Percentiles rank a stretch among this genome's conserved stretches.
Conservation (phyloP, 1,140 invertebrate species). For the Cherax quadricarinatus region DNA sequence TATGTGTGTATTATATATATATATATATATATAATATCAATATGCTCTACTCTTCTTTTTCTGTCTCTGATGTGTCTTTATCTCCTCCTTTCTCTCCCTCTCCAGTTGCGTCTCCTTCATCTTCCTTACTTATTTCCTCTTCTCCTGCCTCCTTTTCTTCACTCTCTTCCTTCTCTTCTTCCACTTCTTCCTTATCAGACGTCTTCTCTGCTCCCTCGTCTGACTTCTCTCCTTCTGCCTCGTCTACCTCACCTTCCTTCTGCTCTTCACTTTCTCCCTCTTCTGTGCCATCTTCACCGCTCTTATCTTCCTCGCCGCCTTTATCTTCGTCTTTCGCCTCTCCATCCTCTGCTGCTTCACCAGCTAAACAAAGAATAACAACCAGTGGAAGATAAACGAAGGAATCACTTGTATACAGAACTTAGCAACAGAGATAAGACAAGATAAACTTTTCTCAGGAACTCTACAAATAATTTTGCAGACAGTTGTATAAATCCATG, state of each 20-base stretch:
- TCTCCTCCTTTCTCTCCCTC: neutral
- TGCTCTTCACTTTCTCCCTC: neutral
- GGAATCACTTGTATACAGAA: too few species aligned
- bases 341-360: too few species aligned
- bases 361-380: too few species aligned
- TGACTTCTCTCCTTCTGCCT: neutral
- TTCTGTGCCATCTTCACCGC: neutral
- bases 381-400: too few species aligned
- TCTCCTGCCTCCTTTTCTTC: neutral
- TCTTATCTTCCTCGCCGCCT: neutral
- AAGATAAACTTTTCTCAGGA: too few species aligned
- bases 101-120: neutral
- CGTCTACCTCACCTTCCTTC: too few species aligned
- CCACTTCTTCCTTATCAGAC: neutral
- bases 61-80: neutral
- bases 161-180: neutral
- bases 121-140: neutral
- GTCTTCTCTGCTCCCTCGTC: neutral
- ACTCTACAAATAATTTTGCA: too few species aligned
- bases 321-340: neutral
- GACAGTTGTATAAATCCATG: too few species aligned
- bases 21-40: too few species aligned
- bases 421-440: too few species aligned
- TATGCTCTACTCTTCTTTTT: neutral
- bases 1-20: too few species aligned